phyloP scores from a whole-genome alignment of 2,888 invertebrate species.

The Craniophora ligustri region DNA sequence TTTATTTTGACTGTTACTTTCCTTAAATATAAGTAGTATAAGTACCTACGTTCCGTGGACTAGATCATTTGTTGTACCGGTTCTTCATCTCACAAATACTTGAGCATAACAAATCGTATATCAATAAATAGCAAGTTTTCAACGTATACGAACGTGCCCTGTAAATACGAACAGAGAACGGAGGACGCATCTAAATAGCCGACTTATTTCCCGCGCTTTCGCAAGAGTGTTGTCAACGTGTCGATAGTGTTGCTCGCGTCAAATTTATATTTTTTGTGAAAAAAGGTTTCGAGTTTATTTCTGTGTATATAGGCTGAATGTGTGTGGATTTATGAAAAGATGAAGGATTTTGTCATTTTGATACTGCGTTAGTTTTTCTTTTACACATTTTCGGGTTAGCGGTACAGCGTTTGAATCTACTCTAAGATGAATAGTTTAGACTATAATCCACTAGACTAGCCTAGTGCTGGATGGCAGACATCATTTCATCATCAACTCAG shows the following conservation, averaged over 20 bases:
- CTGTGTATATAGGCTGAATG: background rate
- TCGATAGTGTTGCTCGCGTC: constrained; percentile 42
- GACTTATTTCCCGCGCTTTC: constrained; percentile 70
- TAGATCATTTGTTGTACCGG: background rate
- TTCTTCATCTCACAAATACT: constrained; percentile 27
- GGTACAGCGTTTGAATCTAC: too few species aligned
- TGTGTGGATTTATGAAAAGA: background rate
- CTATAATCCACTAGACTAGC: too few species aligned
- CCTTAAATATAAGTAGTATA: too few species aligned
- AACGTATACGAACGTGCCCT: constrained; percentile 54
- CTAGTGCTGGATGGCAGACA: too few species aligned
- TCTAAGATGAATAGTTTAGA: too few species aligned
- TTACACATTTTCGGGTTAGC: background rate
- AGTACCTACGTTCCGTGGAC: too few species aligned
- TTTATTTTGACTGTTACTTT: too few species aligned
- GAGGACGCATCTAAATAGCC: constrained; percentile 79
- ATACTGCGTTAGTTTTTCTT: too few species aligned
- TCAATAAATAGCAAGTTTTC: constrained; percentile 67
- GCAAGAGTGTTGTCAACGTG: constrained; percentile 39
- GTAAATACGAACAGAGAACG: constrained; percentile 49
- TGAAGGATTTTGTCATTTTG: background rate
- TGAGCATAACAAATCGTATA: constrained; percentile 55
- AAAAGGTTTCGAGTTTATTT: constrained; percentile 1
- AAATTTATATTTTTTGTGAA: constrained; percentile 12
- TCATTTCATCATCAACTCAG: too few species aligned